Evolutionary conservation across 2,113 vertebrate genomes (phyloP), one percentile per base, ranked within the genome.

Genomic region (Anseranas semipalmata): DNA sequence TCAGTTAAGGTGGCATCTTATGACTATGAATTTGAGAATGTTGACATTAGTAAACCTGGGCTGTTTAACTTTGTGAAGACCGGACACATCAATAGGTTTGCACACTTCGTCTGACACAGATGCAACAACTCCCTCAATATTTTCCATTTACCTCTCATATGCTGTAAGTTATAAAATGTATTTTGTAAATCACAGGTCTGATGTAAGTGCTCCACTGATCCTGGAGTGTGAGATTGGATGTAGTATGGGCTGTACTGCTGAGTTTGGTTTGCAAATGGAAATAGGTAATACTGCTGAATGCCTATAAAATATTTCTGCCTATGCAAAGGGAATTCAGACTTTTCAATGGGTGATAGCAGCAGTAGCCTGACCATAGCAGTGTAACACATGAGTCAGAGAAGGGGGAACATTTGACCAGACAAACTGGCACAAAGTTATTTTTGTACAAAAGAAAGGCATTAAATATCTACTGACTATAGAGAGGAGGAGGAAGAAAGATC

Each of bases 41-140:
- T n/a, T 7, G n/a, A 27, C 30, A 12, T n/a, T 48, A 32, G 22
- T 33, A 63, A 82, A 62, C 5, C 17, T 30, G 65, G n/a, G 52
- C 21, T 66, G 10, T 35, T 52, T 53, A 41, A 81, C 24, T 10
- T 50, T 50, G 12, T 56, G 41, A 67, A 39, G 35, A 33, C 46
- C 3, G 2, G 17, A 24, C 33, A 24, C 1, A 1, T 15, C 53
- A 35, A 9, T 0, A 32, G 18, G 16, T 25, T 58, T 30, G 9
- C 55, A 48, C 19, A 8, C 0, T 2, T 39, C 52, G 39, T 53
- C 35, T 0, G 1, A 32, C 27, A 16, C 1, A 35, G 5, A 4
- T 6, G 7, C 8, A 24, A 67, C 10, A 4, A 3, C 55, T 27
- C 7, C 12, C 77, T 56, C 41, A 4, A 5, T n/a, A 28, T 67